A percentile compares a stretch with the other conserved stretches of the same genome.
phyloP scores from a whole-genome alignment of 2,797 vertebrate species.

The Bryconaethiops microstoma region DNA sequence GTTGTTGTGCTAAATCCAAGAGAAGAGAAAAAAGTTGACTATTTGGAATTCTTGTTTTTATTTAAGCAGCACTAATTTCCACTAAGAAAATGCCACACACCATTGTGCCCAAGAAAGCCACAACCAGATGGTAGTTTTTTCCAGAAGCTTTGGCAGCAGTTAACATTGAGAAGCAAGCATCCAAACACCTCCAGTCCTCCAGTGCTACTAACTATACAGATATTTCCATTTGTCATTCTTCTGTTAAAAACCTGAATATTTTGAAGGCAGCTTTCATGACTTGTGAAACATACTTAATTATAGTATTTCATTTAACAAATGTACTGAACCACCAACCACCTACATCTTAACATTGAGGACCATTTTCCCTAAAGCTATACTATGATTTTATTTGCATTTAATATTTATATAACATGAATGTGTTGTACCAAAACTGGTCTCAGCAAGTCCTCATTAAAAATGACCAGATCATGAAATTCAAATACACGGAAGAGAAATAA shows the following conservation, averaged over 20 bases:
- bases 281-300: constrained; percentile 28
- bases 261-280: neutral
- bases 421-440: neutral
- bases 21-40: neutral
- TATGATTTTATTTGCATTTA: neutral
- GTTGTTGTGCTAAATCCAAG: neutral
- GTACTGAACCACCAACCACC: constrained; percentile 8
- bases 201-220: neutral
- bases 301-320: constrained; percentile 27
- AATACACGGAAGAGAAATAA: no score
- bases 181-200: neutral
- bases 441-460: neutral
- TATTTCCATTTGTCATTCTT: neutral
- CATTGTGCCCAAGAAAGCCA: constrained; percentile 11
- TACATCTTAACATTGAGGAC: neutral
- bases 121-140: constrained; percentile 22
- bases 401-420: neutral
- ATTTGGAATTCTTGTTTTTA: constrained; percentile 1
- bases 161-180: neutral
- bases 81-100: constrained; percentile 31
- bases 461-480: neutral
- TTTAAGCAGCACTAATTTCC: constrained; percentile 32
- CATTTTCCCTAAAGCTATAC: constrained; percentile 3
- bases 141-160: constrained; percentile 20
- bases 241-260: constrained; percentile 8